Base-by-base conservation (phyloP, 2,797 vertebrate genomes). In the Lemur catta region DNA sequence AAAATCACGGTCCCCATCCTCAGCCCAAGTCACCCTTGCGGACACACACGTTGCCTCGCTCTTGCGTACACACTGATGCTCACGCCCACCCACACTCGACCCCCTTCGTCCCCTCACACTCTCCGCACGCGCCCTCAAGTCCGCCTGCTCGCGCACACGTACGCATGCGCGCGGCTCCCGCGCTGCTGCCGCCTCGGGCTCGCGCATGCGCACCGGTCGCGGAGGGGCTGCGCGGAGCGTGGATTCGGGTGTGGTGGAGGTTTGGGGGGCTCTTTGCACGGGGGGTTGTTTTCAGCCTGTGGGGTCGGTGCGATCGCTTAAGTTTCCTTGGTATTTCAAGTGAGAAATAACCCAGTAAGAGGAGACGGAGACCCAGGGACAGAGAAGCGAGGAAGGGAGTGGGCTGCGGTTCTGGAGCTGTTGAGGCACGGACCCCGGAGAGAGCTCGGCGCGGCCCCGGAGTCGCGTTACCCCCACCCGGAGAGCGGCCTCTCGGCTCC, bases 161-260 rank as follows among this genome's bases (percentile, higher is more conserved):
- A 35, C 33, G 61, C 89, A 22, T 55, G 92, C 82, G n/a, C 84
- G 10, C 18, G 30, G 2, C 4, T 4, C 4, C 0, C 20, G 7
- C 13, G 4, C 1, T 1, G 12, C 61, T 6, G 17, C 7, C 65
- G 4, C 18, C n/a, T 35, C 0, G 3, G 0, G 3, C 41, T 38
- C 0, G 55, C 52, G 35, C 96, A 55, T 35, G 94, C 61, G 61
- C 90, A 33, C 15, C 55, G 26, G 65, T 33, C 0, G 3, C 0
- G 1, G 33, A 0, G 69, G 6, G 18, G 38, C 18, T 0, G 13
- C 8, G 46, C 14, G 0, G 0, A 8, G 18, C 0, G 0, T 7
- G 26, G n/a, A 4, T 2, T 7, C 2, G 0, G 4, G 30, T 22
- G 61, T 18, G 26, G 26, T 65, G 76, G 5, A 0, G 50, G 8